phyloP scores from a whole-genome alignment of 2,888 invertebrate species.

The Sympetrum striolatum region DNA sequence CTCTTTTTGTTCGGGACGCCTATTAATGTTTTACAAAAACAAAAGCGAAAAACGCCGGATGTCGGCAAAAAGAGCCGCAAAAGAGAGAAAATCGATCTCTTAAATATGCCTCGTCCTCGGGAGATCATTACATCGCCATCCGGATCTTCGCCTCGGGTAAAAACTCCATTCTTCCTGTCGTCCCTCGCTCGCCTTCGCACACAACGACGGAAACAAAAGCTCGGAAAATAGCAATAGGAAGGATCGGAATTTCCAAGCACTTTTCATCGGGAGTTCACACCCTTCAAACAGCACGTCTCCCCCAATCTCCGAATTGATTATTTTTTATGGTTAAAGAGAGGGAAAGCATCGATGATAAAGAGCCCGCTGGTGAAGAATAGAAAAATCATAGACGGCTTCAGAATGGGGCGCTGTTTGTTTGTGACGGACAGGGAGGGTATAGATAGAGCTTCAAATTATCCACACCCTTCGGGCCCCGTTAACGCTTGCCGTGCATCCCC shows the following conservation, averaged over 20 bases:
- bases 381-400: not conserved
- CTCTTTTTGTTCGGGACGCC: not conserved
- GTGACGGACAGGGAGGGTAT: not conserved
- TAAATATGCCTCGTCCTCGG: not conserved
- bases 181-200: not conserved
- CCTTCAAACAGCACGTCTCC: not conserved
- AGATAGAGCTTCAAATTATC: not conserved
- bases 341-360: not conserved
- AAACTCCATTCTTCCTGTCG: not conserved
- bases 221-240: not conserved
- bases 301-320: not conserved
- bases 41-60: not conserved
- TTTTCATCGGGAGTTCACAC: not conserved
- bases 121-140: not conserved
- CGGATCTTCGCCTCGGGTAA: not conserved
- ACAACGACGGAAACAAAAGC: slow-evolving; percentile 1
- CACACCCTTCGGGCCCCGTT: slow-evolving; percentile 14
- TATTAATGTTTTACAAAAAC: not conserved
- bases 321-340: not conserved
- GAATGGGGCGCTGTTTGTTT: not conserved
- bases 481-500: not conserved
- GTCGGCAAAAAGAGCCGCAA: not conserved
- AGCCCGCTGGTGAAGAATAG: not conserved
- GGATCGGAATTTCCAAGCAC: slow-evolving; percentile 5
- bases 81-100: not conserved